These are phyloP conservation scores for Tachypleus tridentatus DNA, from an alignment of 1,140 invertebrate genomes.

Conservation along the genomic window DNA sequence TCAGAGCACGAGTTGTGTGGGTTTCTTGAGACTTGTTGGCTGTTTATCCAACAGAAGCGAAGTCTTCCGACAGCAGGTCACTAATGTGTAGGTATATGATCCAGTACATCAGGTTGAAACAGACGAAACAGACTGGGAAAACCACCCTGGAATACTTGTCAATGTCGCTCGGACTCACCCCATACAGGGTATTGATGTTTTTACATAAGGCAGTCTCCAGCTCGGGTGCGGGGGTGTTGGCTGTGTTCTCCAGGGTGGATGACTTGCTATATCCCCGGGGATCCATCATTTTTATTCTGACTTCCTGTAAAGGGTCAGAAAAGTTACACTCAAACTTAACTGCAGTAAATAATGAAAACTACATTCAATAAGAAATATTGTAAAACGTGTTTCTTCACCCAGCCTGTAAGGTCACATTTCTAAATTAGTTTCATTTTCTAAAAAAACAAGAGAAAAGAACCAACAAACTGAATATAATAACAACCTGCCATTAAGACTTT, in stretches of 20 bases:
- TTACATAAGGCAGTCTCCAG: constrained; percentile 32
- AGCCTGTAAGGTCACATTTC: too few relatives aligned
- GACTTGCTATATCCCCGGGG: constrained; percentile 9
- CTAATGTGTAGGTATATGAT: constrained; percentile 93
- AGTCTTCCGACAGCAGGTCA: constrained; percentile 78
- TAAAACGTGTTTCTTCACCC: too few relatives aligned
- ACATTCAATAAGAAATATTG: neutral
- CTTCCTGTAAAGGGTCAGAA: constrained; percentile 11
- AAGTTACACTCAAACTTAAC: neutral
- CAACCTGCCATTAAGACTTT: too few relatives aligned
- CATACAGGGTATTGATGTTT: constrained; percentile 74
- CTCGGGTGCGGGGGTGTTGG: constrained; percentile 11
- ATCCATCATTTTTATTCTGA: constrained; percentile 20
- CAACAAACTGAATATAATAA: too few relatives aligned
- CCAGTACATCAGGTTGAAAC: constrained; percentile 97
- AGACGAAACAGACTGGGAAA: constrained; percentile 91
- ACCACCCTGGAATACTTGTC: constrained; percentile 93
- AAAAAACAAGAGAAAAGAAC: too few relatives aligned
- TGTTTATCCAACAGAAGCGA: constrained; percentile 45
- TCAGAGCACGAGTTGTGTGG: too few relatives aligned
- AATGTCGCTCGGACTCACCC: constrained; percentile 86
- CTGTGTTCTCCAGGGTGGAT: constrained; percentile 12
- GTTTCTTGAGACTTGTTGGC: neutral
- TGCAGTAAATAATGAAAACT: neutral
- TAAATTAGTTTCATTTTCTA: too few relatives aligned